Evolutionary conservation across 2,888 invertebrate species (phyloP), one percentile per base, ranked within the genome.

Genomic region (Cryptocheilus praepositus): DNA sequence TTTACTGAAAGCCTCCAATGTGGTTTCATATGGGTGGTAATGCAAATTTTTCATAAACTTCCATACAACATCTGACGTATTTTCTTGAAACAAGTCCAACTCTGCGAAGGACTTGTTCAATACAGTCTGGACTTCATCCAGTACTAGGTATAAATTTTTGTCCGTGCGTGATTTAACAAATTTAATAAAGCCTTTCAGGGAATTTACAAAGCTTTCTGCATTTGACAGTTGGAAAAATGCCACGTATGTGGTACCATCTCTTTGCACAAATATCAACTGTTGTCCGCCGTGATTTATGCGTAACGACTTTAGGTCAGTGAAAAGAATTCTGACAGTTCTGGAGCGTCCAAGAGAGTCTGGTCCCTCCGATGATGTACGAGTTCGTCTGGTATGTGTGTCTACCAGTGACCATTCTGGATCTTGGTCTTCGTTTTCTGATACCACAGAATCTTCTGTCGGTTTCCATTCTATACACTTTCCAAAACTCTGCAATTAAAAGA

Each of bases 141-240:
- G 90, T 1, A 97, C 93, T 16, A 96, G 89, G 85, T 92, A 95
- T 52, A 94, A 89, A 80, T 93, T 92, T 67, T 92, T 92, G 76
- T 96, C 95, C 67, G 93, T 91, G 67, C 93, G 92, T 0, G 95
- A 93, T 74, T 94, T 94, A 2, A 91, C 90, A 1, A 93, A 92
- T 85, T 91, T 92, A 4, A 93, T 89, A 68, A 92, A 91, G 78
- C 92, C 92, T 88, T 92, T 93, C 69, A 93, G 89, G 68, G 90
- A 90, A 46, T 89, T 91, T 51, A 93, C 91, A 81, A 97, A 93
- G 63, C 93, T 92, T 81, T 95, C 95, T 0, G 96, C 95, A 80
- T 96, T 96, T 0, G 95, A 96, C 77, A 95, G 93, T 86, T 96
- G 96, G 85, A 95, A 94, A 85, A 98, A 95, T 4, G 95, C 94